These are phyloP conservation scores for Athetis lepigone DNA, from an alignment of 2,888 invertebrate genomes.

Conservation along the genomic window DNA sequence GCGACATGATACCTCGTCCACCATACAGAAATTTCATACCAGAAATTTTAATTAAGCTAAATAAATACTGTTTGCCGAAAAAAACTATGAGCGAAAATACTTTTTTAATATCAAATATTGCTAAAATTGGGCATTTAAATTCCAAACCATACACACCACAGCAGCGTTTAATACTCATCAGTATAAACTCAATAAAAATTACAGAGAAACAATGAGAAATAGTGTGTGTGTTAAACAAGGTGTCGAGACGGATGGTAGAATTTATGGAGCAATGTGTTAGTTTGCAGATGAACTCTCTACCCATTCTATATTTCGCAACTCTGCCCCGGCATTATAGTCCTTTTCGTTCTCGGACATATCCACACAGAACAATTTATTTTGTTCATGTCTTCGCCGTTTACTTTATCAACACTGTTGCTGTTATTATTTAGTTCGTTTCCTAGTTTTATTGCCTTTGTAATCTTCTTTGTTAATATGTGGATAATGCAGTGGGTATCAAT, in stretches of 20 bases:
- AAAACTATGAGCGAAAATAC: too few relatives aligned
- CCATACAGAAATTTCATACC: too few relatives aligned
- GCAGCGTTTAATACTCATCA: slow-evolving; percentile 15
- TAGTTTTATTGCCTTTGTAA: slow-evolving; percentile 65
- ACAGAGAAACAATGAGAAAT: slow-evolving; percentile 22
- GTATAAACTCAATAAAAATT: slow-evolving; percentile 19
- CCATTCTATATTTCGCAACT: slow-evolving; percentile 71
- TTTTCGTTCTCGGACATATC: slow-evolving; percentile 51
- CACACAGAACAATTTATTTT: slow-evolving; percentile 50
- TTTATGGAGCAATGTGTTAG: slow-evolving; percentile 70
- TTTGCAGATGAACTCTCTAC: slow-evolving; percentile 71
- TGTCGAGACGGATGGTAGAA: slow-evolving; percentile 48
- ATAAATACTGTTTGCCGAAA: slow-evolving; percentile 13
- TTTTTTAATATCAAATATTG: too few relatives aligned
- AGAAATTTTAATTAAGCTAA: too few relatives aligned
- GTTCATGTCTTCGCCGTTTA: slow-evolving; percentile 42
- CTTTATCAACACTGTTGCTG: slow-evolving; percentile 30
- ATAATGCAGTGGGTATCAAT: too few relatives aligned
- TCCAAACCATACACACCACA: too few relatives aligned
- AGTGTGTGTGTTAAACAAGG: slow-evolving; percentile 12
- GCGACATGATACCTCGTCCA: too few relatives aligned
- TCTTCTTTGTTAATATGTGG: too few relatives aligned
- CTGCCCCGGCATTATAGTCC: slow-evolving; percentile 63
- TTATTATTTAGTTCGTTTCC: slow-evolving; percentile 68
- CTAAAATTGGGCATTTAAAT: too few relatives aligned